A percentile compares a stretch with the other conserved stretches of the same genome.
phyloP scores from a whole-genome alignment of 2,888 invertebrate genomes.

The Caenorhabditis becei region DNA sequence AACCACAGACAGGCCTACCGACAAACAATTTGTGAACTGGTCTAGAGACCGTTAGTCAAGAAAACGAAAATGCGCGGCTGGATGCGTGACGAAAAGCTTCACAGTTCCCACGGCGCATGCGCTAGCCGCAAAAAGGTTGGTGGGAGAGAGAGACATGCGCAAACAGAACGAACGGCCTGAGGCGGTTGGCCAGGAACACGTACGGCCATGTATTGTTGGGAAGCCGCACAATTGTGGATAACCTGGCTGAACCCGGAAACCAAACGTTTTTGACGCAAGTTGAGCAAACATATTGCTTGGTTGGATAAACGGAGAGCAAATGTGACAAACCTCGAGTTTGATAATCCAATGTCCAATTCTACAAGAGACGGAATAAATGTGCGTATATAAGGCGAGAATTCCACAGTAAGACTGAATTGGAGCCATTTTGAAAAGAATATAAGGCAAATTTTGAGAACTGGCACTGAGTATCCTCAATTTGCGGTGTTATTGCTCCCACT shows the following conservation, averaged over 20 bases:
- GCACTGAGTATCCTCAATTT: constrained; percentile 2
- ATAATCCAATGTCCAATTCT: background rate
- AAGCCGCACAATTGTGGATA: constrained; percentile 1
- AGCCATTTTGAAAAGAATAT: constrained; percentile 24
- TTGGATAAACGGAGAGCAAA: constrained; percentile 22
- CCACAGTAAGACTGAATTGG: constrained; percentile 4
- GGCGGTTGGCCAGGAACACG: background rate
- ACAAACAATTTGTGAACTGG: constrained; percentile 18
- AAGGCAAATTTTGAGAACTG: constrained; percentile 21
- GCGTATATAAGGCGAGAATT: background rate
- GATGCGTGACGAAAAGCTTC: constrained; percentile 9
- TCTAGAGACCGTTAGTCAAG: background rate
- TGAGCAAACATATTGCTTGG: constrained; percentile 35
- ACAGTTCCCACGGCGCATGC: constrained; percentile 16
- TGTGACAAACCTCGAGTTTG: constrained; percentile 16
- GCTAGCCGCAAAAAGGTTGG: constrained; percentile 6
- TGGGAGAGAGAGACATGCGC: constrained; percentile 9
- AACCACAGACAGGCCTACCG: constrained; percentile 1
- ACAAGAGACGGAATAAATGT: background rate
- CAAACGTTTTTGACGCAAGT: constrained; percentile 33
- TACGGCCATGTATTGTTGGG: background rate
- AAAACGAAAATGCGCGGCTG: background rate
- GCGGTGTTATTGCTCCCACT: constrained; percentile 41
- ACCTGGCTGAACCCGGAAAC: constrained; percentile 41
- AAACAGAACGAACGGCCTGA: constrained; percentile 5